These are phyloP conservation scores for Sturnus vulgaris DNA, from an alignment of 2,113 vertebrate genomes.

Conservation along the genomic window DNA sequence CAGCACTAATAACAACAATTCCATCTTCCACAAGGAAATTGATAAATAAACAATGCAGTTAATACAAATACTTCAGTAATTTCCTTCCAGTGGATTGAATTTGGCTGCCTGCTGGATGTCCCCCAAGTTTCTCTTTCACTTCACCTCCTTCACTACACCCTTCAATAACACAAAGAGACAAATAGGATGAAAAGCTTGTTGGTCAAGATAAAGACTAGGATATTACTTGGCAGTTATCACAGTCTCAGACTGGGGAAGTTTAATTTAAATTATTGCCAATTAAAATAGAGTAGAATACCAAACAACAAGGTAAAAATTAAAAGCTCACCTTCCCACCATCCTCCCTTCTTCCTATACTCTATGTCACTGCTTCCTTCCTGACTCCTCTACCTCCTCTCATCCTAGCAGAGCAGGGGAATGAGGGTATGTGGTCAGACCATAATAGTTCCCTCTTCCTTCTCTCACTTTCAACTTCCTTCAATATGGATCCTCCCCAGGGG, in stretches of 20 bases:
- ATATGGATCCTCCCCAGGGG: fast-evolving
- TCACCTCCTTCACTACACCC: not conserved
- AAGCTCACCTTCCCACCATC: not conserved
- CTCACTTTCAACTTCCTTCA: not conserved
- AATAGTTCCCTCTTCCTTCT: not conserved
- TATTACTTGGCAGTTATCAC: not conserved
- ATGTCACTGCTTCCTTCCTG: not conserved
- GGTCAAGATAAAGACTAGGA: not conserved
- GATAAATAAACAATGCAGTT: not conserved
- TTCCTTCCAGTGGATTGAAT: not conserved
- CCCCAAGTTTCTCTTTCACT: not conserved
- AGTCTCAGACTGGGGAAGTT: fast-evolving
- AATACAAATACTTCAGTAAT: not conserved
- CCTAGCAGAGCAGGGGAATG: not conserved
- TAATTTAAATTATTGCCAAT: not conserved
- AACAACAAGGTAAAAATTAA: not conserved
- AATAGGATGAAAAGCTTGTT: not conserved
- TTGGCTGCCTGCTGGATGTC: not conserved
- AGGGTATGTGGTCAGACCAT: not conserved
- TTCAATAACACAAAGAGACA: not conserved
- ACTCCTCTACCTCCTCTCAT: not conserved
- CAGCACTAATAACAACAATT: not conserved
- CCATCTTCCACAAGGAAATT: not conserved
- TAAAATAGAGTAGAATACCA: not conserved
- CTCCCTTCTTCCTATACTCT: not conserved